Evolutionary conservation across 2,113 vertebrate species (phyloP).

Genomic region (Grammomys surdaster): DNA sequence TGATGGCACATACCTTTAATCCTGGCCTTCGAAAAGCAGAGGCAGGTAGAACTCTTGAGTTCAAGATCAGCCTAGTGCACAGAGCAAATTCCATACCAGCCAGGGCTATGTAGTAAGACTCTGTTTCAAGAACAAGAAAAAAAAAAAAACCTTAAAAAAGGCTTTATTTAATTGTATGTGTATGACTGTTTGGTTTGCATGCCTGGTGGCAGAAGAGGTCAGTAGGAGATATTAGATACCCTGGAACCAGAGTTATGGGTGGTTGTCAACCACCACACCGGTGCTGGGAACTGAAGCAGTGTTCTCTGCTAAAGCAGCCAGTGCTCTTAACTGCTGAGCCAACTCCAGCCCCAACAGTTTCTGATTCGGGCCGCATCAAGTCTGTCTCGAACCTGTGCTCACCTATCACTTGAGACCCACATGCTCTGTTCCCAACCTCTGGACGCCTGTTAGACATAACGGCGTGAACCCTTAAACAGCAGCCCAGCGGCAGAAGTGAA

Average conservation of each 20-base stretch:
- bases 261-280: not conserved
- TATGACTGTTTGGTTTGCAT: not conserved
- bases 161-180: not conserved
- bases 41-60: not conserved
- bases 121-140: not conserved
- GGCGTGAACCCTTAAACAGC: not conserved
- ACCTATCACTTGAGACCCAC: not conserved
- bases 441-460: too few relatives aligned
- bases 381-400: not conserved
- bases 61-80: not conserved
- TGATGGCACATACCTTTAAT: not conserved
- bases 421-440: not conserved
- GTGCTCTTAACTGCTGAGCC: not conserved
- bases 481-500: rapidly evolving
- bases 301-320: too few relatives aligned
- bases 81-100: not conserved
- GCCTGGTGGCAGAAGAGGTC: not conserved
- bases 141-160: not conserved
- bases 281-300: not conserved
- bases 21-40: not conserved
- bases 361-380: not conserved
- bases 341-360: not conserved
- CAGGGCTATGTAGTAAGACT: not conserved
- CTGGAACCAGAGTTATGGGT: not conserved
- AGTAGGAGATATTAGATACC: not conserved